Evolutionary conservation across 2,888 invertebrate genomes (phyloP).

Genomic region (Blera fallax): DNA sequence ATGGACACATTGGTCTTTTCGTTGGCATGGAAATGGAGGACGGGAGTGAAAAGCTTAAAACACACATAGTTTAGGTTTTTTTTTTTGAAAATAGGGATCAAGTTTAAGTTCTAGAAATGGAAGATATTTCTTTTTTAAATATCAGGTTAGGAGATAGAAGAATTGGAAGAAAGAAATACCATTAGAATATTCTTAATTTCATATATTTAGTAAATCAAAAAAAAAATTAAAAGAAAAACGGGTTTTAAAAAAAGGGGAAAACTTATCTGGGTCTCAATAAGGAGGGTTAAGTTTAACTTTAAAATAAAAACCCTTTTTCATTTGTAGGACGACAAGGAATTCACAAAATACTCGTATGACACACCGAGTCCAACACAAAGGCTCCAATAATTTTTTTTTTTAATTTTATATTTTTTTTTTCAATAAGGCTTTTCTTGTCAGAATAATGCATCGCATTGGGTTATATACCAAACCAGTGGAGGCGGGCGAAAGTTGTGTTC

Average conservation of each 20-base stretch:
- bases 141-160: slow-evolving; percentile 37
- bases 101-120: slow-evolving; percentile 36
- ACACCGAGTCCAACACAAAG: no score
- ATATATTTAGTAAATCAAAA: not conserved
- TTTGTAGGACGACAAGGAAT: slow-evolving; percentile 6
- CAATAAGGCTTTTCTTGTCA: no score
- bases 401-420: no score
- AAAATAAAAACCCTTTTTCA: no score
- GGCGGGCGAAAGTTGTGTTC: no score
- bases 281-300: no score
- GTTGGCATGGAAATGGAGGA: slow-evolving; percentile 54
- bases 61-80: slow-evolving; percentile 4
- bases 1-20: slow-evolving; percentile 27
- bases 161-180: slow-evolving; percentile 27
- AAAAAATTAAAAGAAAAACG: not conserved
- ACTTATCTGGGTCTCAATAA: not conserved
- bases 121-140: slow-evolving; percentile 32
- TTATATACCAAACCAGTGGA: no score
- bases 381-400: no score
- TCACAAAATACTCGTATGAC: no score
- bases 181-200: slow-evolving; percentile 23
- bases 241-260: not conserved
- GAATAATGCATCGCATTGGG: no score
- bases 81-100: slow-evolving; percentile 14
- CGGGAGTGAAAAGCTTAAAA: slow-evolving; percentile 15